A percentile compares a stretch with the other conserved stretches of the same genome.
These are phyloP conservation scores for Lepidotrigona ventralis DNA, from an alignment of 1,140 invertebrate species.

Conservation along the genomic window DNA sequence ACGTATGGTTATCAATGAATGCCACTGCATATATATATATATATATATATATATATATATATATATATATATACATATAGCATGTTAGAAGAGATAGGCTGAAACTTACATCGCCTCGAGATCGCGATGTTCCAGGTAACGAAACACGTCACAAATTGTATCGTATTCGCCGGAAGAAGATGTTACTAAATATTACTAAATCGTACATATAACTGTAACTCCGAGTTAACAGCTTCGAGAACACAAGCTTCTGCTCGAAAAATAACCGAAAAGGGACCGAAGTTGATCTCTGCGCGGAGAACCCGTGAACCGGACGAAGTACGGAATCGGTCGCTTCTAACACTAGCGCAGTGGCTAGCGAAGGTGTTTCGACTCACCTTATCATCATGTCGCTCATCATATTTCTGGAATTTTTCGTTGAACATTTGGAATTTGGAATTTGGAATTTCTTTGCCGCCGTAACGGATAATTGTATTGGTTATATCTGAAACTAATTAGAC, in stretches of 20 bases:
- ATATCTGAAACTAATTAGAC: not conserved
- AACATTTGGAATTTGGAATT: not conserved
- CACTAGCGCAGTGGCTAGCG: not conserved
- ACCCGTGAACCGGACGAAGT: not conserved
- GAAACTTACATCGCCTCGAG: not conserved
- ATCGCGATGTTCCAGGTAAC: not conserved
- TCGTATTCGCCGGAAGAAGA: too few species aligned
- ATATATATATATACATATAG: too few species aligned
- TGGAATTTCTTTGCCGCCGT: not conserved
- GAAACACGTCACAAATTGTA: not conserved
- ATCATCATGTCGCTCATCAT: too few species aligned
- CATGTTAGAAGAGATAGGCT: not conserved
- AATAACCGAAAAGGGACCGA: conserved; percentile 10
- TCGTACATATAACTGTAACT: not conserved
- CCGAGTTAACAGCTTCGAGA: not conserved
- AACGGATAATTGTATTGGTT: not conserved
- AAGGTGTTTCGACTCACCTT: not conserved
- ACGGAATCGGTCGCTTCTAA: conserved; percentile 19
- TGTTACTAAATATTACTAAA: conserved; percentile 8
- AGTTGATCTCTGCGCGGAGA: not conserved
- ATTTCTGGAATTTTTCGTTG: too few species aligned
- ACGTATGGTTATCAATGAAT: conserved; percentile 15
- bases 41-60: too few species aligned
- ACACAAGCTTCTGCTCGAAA: not conserved
- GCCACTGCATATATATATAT: too few species aligned